A percentile compares a stretch with the other conserved stretches of the same genome.
phyloP scores from a whole-genome alignment of 2,113 vertebrate species.

The Piaya cayana region DNA sequence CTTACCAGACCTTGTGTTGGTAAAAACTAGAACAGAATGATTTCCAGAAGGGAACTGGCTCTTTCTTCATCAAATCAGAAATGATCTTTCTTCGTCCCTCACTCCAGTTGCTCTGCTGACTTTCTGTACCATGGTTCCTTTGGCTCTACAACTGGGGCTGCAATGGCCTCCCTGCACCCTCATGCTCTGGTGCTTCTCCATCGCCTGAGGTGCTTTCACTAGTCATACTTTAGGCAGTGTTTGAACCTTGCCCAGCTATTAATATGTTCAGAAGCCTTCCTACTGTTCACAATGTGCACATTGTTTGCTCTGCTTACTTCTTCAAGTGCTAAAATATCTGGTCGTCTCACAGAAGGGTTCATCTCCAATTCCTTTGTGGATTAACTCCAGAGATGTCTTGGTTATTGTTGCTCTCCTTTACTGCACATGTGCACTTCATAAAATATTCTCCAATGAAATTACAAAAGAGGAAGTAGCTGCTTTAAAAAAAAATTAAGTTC shows the following conservation, averaged over 20 bases:
- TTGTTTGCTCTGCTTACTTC: background rate
- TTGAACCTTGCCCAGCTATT: background rate
- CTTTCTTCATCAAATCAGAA: background rate
- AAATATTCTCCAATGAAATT: conserved; percentile 24
- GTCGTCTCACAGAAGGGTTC: background rate
- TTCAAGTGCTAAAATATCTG: background rate
- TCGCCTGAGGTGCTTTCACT: background rate
- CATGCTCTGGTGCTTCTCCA: background rate
- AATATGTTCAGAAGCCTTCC: background rate
- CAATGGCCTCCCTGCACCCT: rapidly evolving
- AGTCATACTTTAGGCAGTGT: background rate
- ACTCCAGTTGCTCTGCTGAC: background rate
- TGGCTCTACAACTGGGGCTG: background rate
- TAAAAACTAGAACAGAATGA: background rate
- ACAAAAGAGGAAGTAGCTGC: background rate
- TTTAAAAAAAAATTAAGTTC: background rate
- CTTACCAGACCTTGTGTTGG: background rate
- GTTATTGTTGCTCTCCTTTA: background rate
- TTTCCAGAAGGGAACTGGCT: background rate
- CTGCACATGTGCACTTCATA: background rate
- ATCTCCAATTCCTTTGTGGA: background rate
- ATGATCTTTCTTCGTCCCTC: background rate
- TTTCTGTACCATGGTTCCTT: background rate
- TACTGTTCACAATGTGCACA: background rate
- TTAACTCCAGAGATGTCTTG: background rate